Evolutionary conservation across 37 sponge, comb jelly and placozoan species (phyloP), one percentile per base, ranked within the genome.

Genomic region (Oopsacas minuta): DNA sequence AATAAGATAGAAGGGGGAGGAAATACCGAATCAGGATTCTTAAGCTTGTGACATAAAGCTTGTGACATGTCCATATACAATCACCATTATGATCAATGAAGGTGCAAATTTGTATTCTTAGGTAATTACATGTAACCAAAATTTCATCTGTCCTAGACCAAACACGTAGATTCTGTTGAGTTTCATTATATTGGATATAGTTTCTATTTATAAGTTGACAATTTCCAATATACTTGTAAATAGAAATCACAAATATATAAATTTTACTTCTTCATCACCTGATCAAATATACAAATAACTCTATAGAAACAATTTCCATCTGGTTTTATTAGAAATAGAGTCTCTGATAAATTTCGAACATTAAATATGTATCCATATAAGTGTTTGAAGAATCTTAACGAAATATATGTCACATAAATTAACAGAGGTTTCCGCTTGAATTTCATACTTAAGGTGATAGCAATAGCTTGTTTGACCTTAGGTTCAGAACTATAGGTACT

Each of bases 281-380:
- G 75, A 61, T 61, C 22, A 32, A 61, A 61, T 61, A 12, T 61
- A 61, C 28, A 61, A 61, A 61, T 61, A 61, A 34, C 75, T 61
- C 75, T 61, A 61, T 20, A 61, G 75, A 61, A 61, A 61, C 75
- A 61, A 61, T 61, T 61, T 61, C 75, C 75, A 61, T 61, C 75
- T 25, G 75, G 75, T 61, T 61, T 61, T 61, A 61, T 61, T 61
- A 3, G 75, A 61, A 20, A 61, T 61, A 61, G 20, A 61, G 7
- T n/a, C 75, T 61, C 75, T 61, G 75, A 34, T 61, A 25, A n/a
- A n/a, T n/a, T n/a, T n/a, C n/a, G n/a, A n/a, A n/a, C n/a, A n/a
- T n/a, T n/a, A n/a, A n/a, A n/a, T n/a, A n/a, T n/a, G n/a, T n/a
- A n/a, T n/a, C n/a, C n/a, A n/a, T n/a, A n/a, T n/a, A n/a, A n/a